Conservation (phyloP, 2,888 invertebrate genomes). For the Tryphoninae sp. region DNA sequence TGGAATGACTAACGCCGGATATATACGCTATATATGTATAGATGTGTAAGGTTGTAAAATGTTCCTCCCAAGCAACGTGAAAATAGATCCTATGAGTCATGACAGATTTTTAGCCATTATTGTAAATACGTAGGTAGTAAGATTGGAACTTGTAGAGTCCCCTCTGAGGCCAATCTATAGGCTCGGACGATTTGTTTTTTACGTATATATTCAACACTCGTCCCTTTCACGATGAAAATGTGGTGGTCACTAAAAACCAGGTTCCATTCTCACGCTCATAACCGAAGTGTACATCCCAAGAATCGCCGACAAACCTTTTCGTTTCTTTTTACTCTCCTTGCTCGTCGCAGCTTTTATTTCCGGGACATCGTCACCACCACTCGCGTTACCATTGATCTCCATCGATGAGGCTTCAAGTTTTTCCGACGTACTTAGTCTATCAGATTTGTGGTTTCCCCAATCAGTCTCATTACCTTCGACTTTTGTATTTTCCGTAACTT, state of each 20-base stretch:
- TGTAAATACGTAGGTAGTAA: slow-evolving; percentile 41
- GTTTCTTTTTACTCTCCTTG: slow-evolving; percentile 66
- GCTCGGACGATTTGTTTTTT: slow-evolving; percentile 10
- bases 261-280: slow-evolving; percentile 76
- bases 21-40: slow-evolving; percentile 5
- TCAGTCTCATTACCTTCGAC: slow-evolving; percentile 52
- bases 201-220: slow-evolving; percentile 9
- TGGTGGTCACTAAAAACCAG: slow-evolving; percentile 73
- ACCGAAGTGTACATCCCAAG: slow-evolving; percentile 74
- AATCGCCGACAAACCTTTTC: slow-evolving; percentile 74
- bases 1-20: slow-evolving; percentile 55
- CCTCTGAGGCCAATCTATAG: slow-evolving; percentile 7
- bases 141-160: slow-evolving; percentile 19
- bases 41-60: slow-evolving; percentile 5
- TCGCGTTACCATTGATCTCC: slow-evolving; percentile 30
- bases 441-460: slow-evolving; percentile 46
- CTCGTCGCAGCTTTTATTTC: slow-evolving; percentile 34
- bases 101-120: slow-evolving; percentile 47
- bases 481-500: slow-evolving; percentile 20
- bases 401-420: slow-evolving; percentile 20
- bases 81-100: slow-evolving; percentile 61
- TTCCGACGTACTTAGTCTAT: slow-evolving; percentile 51
- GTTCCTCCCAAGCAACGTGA: slow-evolving; percentile 53
- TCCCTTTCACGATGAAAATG: not conserved
- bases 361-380: not conserved